Base-by-base conservation (phyloP, 2,113 vertebrate species). In the Microcebus lehilahytsara region DNA sequence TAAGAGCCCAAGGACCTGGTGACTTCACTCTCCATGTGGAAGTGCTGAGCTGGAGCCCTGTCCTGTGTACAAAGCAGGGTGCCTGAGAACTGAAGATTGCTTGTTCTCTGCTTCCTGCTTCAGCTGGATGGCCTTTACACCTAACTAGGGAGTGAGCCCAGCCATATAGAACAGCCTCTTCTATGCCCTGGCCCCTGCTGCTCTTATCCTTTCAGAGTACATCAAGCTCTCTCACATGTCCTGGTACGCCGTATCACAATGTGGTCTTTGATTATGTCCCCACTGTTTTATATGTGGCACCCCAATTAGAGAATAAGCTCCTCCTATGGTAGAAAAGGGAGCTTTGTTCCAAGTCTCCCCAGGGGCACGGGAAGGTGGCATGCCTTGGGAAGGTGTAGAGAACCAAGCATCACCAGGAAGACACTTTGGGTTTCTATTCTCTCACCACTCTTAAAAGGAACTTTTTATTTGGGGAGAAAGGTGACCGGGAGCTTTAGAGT, bases 1-100 rank as follows among this genome's bases (percentile, higher is more conserved):
- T 97, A 95, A 97, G 80, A 96, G 80, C 46, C 74, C 19, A 75
- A 71, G n/a, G 90, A 96, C 69, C 7, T 89, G 80, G 20, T 96
- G 83, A 94, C 64, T 95, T 96, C 84, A 91, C 77, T 96, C n/a
- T 14, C 84, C 67, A 42, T 84, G 34, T 92, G 80, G 42, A 86
- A 89, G 62, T 89, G 49, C 51, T 71, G 34, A 64, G 9, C n/a
- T 92, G 64, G 53, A 25, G n/a, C 56, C 67, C 83, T 93, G 86
- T 79, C 23, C 51, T 85, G 8, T 95, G 34, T 95, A 42, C 77
- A 95, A 95, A 71, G 49, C 32, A 75, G 69, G 25, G 56, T 89
- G 9, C 25, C 85, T 96, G 49, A 72, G 53, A 95, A 89, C 51
- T 67, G n/a, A 93, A 79, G 74, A 83, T 9, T 95, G 58, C 56